Evolutionary conservation across 37 sponge, comb jelly and placozoan genomes (phyloP).

Genomic region (Petrosia ficiformis): DNA sequence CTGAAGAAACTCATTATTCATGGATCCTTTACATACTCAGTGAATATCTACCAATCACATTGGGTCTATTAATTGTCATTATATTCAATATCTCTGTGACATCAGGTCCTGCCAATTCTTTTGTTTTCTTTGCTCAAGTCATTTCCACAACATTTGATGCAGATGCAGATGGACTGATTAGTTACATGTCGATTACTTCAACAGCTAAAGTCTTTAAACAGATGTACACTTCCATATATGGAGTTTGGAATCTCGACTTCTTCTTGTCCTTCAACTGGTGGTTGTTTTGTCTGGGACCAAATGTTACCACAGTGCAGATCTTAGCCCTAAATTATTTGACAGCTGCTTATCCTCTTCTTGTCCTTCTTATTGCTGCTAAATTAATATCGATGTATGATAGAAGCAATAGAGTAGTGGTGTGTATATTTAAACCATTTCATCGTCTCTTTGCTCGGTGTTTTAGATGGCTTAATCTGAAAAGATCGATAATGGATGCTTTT

Average conservation of each 20-base stretch:
- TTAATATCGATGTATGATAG: not conserved
- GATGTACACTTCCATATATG: conserved; percentile 9
- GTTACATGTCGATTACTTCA: not conserved
- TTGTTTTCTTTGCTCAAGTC: conserved; percentile 24
- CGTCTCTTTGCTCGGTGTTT: not conserved
- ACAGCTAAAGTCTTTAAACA: not conserved
- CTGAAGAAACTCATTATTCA: not conserved
- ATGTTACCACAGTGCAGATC: not conserved
- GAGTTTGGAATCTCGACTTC: conserved; percentile 32
- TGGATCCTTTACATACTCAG: conserved; percentile 10
- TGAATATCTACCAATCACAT: conserved; percentile 11
- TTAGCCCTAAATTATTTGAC: conserved; percentile 18
- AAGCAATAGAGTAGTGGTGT: not conserved
- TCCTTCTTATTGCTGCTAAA: conserved; percentile 2
- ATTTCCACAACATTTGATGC: not conserved
- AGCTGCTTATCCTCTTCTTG: conserved; percentile 19
- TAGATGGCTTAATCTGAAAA: not conserved
- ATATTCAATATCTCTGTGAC: conserved; percentile 28
- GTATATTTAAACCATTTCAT: conserved; percentile 7
- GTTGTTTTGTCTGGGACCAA: conserved; percentile 8
- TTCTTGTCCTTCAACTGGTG: not conserved
- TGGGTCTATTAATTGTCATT: conserved; percentile 18
- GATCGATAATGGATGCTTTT: conserved; percentile 20
- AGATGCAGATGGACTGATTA: not conserved
- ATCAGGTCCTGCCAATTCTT: conserved; percentile 23